These are phyloP conservation scores for Rhaphigaster nebulosa DNA, from an alignment of 2,888 invertebrate species.

Conservation along the genomic window DNA sequence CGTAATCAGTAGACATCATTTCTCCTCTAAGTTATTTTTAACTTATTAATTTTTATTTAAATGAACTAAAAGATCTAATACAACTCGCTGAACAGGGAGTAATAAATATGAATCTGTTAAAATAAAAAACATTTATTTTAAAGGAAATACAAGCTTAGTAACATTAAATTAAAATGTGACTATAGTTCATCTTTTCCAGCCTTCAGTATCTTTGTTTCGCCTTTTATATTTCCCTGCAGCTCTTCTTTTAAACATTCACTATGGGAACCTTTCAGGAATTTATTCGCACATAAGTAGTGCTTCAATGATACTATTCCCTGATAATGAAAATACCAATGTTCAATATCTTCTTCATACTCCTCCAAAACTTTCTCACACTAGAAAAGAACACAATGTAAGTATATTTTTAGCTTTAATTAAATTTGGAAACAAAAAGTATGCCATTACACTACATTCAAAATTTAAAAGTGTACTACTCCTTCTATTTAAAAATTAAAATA, in stretches of 20 bases:
- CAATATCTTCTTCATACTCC: conserved; percentile 86
- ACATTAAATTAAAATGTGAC: neutral
- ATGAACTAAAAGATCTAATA: too few species aligned
- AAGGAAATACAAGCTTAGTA: neutral
- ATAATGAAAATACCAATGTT: conserved; percentile 91
- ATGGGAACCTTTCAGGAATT: conserved; percentile 79
- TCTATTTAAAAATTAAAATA: too few species aligned
- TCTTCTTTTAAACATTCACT: conserved; percentile 77
- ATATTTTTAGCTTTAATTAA: too few species aligned
- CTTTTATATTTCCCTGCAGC: conserved; percentile 51
- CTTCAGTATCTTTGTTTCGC: neutral
- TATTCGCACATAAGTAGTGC: conserved; percentile 83
- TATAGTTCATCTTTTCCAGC: neutral
- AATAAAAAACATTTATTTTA: neutral
- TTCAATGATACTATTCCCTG: conserved; percentile 80
- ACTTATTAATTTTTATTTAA: too few species aligned
- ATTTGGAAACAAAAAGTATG: too few species aligned
- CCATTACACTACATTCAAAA: too few species aligned
- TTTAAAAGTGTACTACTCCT: too few species aligned
- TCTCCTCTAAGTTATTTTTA: too few species aligned
- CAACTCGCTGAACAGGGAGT: too few species aligned
- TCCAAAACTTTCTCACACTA: conserved; percentile 90
- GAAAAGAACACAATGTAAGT: conserved; percentile 56
- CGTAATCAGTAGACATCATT: too few species aligned
- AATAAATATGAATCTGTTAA: neutral